phyloP scores from a whole-genome alignment of 1,140 invertebrate genomes.

The Brachionus rotundiformis region DNA sequence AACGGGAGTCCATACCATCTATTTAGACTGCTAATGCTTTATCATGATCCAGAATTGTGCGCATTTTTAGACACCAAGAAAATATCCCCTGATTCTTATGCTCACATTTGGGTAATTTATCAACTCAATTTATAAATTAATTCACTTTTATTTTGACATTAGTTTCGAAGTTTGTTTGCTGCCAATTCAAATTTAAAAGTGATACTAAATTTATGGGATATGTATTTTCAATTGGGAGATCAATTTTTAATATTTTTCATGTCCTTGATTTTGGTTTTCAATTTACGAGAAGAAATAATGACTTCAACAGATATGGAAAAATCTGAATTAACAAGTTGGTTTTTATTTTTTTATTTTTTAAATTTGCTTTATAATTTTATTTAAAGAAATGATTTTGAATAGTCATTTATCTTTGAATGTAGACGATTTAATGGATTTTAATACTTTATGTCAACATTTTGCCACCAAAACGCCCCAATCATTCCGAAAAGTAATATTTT shows the following conservation, averaged over 20 bases:
- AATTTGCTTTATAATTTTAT: no score
- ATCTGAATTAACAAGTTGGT: conserved; percentile 55
- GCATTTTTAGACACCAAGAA: conserved; percentile 92
- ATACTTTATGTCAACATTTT: conserved; percentile 92
- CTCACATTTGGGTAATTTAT: conserved; percentile 75
- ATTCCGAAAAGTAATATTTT: conserved; percentile 77
- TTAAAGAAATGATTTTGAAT: conserved; percentile 72
- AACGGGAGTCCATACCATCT: conserved; percentile 65
- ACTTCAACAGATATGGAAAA: conserved; percentile 54
- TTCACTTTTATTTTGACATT: conserved; percentile 55
- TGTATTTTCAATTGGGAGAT: conserved; percentile 91
- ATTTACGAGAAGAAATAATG: conserved; percentile 55
- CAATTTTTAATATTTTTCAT: conserved; percentile 94
- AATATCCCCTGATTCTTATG: conserved; percentile 88
- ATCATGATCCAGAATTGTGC: conserved; percentile 95
- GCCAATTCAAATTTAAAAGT: conserved; percentile 81
- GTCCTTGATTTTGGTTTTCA: conserved; percentile 72
- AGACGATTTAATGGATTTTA: conserved; percentile 73
- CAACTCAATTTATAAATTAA: no score
- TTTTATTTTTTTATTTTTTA: no score
- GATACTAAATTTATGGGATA: conserved; percentile 90
- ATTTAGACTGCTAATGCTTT: conserved; percentile 85
- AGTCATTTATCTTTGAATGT: conserved; percentile 72
- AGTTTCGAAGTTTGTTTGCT: conserved; percentile 85
- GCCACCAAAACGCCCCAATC: conserved; percentile 85